Conservation (phyloP, 2,797 vertebrate species). For the Apogon talboti region DNA sequence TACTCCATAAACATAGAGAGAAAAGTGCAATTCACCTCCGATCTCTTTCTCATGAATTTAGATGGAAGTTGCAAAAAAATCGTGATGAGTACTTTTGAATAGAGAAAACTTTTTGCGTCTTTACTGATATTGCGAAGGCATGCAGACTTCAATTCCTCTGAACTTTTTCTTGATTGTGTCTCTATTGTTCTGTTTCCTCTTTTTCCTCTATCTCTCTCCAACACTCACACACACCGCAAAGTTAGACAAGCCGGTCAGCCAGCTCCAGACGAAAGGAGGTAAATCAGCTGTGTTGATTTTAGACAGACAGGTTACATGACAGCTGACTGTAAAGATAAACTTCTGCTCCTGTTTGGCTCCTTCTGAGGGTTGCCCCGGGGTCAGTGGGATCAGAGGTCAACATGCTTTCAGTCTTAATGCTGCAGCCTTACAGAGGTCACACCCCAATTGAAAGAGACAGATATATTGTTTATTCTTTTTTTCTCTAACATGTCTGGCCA, state of each 20-base stretch:
- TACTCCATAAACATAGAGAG: constrained; percentile 78
- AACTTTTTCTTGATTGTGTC: constrained; percentile 11
- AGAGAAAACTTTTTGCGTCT: constrained; percentile 54
- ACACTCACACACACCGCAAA: constrained; percentile 15
- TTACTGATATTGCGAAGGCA: constrained; percentile 28
- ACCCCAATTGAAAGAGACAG: constrained; percentile 21
- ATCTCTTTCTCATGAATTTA: constrained; percentile 81
- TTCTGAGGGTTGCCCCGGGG: constrained; percentile 45
- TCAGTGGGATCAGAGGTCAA: constrained; percentile 66
- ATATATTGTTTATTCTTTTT: constrained; percentile 11
- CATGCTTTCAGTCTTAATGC: constrained; percentile 48
- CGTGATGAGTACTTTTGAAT: constrained; percentile 42
- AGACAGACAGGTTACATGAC: constrained; percentile 57
- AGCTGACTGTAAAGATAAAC: constrained; percentile 76
- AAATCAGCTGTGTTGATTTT: constrained; percentile 69
- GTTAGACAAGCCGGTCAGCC: constrained; percentile 21
- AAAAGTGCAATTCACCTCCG: constrained; percentile 74
- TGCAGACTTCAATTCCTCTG: constrained; percentile 15
- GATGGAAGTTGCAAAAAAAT: constrained; percentile 56
- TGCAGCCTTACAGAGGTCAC: constrained; percentile 40
- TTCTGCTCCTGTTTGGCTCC: constrained; percentile 58
- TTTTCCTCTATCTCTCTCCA: background rate
- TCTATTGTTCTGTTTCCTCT: constrained; percentile 24
- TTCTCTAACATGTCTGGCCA: constrained; percentile 19
- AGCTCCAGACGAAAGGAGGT: constrained; percentile 40